phyloP scores from a whole-genome alignment of 1,140 invertebrate species.

The Aethina tumida region DNA sequence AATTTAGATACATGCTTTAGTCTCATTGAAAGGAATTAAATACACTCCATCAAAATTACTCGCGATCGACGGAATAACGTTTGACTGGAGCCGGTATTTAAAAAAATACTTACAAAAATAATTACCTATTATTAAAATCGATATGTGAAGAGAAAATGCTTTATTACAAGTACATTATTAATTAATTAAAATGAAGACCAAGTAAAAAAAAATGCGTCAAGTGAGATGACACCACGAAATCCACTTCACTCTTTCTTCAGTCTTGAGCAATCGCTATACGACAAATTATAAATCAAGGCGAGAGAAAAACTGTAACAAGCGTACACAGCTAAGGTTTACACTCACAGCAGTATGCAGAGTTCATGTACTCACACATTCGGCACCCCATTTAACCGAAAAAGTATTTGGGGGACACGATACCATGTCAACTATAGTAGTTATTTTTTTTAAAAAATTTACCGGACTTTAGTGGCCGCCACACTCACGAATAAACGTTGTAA shows the following conservation, averaged over 20 bases:
- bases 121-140: too few species aligned
- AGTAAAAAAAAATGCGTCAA: not conserved
- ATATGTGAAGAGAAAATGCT: too few species aligned
- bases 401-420: conserved; percentile 8
- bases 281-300: conserved; percentile 2
- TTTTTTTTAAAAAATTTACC: not conserved
- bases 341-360: too few species aligned
- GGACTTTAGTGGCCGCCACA: conserved; percentile 1
- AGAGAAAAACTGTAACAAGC: conserved; percentile 5
- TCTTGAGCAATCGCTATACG: not conserved
- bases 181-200: not conserved
- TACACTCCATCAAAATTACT: too few species aligned
- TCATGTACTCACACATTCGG: conserved; percentile 4
- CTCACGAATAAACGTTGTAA: not conserved
- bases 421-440: conserved; percentile 7
- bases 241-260: conserved; percentile 1
- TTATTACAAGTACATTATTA: too few species aligned
- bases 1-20: too few species aligned
- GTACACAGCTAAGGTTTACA: too few species aligned
- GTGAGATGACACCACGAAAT: not conserved
- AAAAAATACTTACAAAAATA: too few species aligned
- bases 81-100: too few species aligned
- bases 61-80: too few species aligned
- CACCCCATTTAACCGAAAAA: conserved; percentile 5
- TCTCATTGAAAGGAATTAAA: too few species aligned